phyloP scores from a whole-genome alignment of 1,140 invertebrate genomes.

The Leptinotarsa texana region DNA sequence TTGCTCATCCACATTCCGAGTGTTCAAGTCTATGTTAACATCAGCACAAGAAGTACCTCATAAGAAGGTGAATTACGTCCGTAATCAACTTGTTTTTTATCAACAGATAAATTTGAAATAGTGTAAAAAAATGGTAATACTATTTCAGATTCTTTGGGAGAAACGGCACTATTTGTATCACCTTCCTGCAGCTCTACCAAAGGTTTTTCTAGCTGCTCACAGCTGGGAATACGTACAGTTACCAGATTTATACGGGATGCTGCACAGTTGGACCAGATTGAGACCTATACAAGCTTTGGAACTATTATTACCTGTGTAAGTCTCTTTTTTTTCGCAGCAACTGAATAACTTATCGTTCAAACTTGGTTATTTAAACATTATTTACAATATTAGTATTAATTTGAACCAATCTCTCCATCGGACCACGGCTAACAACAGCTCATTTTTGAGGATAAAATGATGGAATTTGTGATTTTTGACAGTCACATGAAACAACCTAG shows the following conservation, averaged over 20 bases:
- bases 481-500: too few relatives aligned
- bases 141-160: conserved; percentile 84
- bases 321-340: neutral
- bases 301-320: conserved; percentile 85
- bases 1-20: too few relatives aligned
- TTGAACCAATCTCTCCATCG: too few relatives aligned
- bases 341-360: neutral
- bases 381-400: too few relatives aligned
- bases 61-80: too few relatives aligned
- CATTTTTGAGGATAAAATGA: too few relatives aligned
- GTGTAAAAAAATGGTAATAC: too few relatives aligned
- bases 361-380: too few relatives aligned
- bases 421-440: too few relatives aligned
- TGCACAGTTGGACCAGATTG: conserved; percentile 80
- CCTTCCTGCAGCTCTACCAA: conserved; percentile 84
- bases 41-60: too few relatives aligned
- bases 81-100: neutral
- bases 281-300: conserved; percentile 88
- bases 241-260: conserved; percentile 80
- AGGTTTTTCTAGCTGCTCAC: conserved; percentile 86
- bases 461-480: too few relatives aligned
- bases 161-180: conserved; percentile 88
- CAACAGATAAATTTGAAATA: neutral
- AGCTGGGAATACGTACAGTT: conserved; percentile 88
- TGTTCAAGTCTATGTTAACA: too few relatives aligned